A percentile compares a stretch with the other conserved stretches of the same genome.
Conservation (phyloP, 2,888 invertebrate species). For the Tromatobia lineatoria region DNA sequence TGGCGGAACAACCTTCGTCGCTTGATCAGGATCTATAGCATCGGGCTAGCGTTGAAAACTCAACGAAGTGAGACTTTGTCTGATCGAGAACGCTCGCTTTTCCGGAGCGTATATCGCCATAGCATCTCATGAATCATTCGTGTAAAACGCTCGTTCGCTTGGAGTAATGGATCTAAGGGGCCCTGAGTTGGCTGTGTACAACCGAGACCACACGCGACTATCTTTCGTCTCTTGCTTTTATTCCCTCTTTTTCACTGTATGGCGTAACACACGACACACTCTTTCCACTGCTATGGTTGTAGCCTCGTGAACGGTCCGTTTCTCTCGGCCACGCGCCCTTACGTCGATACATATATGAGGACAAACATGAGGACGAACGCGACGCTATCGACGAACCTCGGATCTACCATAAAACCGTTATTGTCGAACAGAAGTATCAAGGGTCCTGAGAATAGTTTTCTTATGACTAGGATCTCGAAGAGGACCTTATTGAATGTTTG, state of each 20-base stretch:
- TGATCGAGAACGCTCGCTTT: slow-evolving; percentile 45
- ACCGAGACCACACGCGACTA: slow-evolving; percentile 55
- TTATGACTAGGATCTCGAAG: not conserved
- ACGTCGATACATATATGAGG: slow-evolving; percentile 3
- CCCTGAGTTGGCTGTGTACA: slow-evolving; percentile 10
- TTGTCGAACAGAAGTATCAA: not conserved
- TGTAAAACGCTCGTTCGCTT: slow-evolving; percentile 49
- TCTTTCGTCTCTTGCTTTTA: slow-evolving; percentile 49
- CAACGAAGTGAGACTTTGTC: slow-evolving; percentile 25
- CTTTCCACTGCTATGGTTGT: not conserved
- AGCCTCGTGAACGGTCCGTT: slow-evolving; percentile 22
- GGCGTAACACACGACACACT: slow-evolving; percentile 19
- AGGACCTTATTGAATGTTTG: not conserved
- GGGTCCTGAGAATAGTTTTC: not conserved
- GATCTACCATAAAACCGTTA: not conserved
- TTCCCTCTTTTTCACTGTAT: slow-evolving; percentile 37
- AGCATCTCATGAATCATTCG: slow-evolving; percentile 62
- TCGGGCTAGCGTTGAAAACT: slow-evolving; percentile 21
- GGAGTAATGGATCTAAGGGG: slow-evolving; percentile 53
- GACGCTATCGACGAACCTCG: not conserved
- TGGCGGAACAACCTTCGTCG: not conserved
- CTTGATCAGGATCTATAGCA: not conserved
- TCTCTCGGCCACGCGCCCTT: slow-evolving; percentile 9
- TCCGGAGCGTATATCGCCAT: slow-evolving; percentile 41
- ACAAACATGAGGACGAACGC: not conserved